Evolutionary conservation across 2,113 vertebrate genomes (phyloP).

Genomic region (Dipodomys merriami): DNA sequence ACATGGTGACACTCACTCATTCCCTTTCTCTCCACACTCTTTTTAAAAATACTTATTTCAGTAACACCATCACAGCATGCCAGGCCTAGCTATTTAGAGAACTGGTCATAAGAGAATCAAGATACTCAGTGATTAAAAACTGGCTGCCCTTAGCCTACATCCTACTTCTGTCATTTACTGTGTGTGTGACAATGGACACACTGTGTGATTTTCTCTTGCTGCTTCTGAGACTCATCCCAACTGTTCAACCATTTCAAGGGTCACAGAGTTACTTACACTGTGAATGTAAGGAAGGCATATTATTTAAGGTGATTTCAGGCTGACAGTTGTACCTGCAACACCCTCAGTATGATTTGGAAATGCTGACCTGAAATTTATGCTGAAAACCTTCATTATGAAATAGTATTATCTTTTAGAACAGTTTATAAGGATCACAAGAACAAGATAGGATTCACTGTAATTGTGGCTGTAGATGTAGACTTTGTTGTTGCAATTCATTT

Average conservation of each 20-base stretch:
- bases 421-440: neutral
- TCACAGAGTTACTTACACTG: too few relatives aligned
- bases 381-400: too few relatives aligned
- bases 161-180: neutral
- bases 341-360: too few relatives aligned
- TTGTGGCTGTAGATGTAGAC: neutral
- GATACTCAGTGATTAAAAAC: neutral
- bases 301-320: too few relatives aligned
- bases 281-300: too few relatives aligned
- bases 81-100: neutral
- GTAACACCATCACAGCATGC: neutral
- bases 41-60: neutral
- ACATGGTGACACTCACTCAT: neutral
- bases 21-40: neutral
- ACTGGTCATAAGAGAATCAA: neutral
- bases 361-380: too few relatives aligned
- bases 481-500: neutral
- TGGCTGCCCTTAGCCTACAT: neutral
- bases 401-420: neutral
- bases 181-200: neutral
- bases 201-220: neutral
- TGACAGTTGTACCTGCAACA: too few relatives aligned
- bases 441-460: fast-evolving
- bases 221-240: neutral
- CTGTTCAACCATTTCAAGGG: too few relatives aligned